Base-by-base conservation (phyloP, 1,140 invertebrate genomes). In the Drosophila equinoxialis region DNA sequence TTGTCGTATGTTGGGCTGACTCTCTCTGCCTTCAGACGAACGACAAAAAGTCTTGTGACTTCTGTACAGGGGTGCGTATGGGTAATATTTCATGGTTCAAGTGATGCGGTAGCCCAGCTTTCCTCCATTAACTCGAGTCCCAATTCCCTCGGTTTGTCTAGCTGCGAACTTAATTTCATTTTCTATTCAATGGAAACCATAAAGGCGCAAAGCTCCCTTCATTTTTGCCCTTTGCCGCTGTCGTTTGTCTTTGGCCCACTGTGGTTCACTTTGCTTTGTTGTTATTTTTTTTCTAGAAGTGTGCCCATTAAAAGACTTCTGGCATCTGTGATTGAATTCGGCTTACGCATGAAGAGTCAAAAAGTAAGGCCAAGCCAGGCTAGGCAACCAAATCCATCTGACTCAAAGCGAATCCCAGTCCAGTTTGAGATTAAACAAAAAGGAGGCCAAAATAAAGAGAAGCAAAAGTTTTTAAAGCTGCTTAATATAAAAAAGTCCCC, bases 301-400 rank as follows among this genome's bases (percentile, higher is more conserved):
- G 45, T 20, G 62, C 67, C 61, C 68, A 77, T 77, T 77, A 70
- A 65, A 69, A 78, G 73, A 62, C 61, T 13, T 61, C 17, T 23
- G 71, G 72, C 23, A 45, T 73, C 79, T 71, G 45, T 83, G 83
- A 87, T 86, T 86, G 83, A 87, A 87, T 86, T 86, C 77, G 67
- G 76, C 83, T 86, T 86, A 87, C 83, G 83, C 83, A 77, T 65
- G 72, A 87, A 77, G 73, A 77, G 72, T 82, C 80, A 79, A 42
- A 75, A 75, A 82, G 59, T 76, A 68, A 69, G 57, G 30, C 30
- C 35, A 37, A 6, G 3, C 14, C 35, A 45, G 23, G 2, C 23
- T 23, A 23, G 35, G 35, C 37, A 39, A 39, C 62, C 80, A 77
- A 77, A 82, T 79, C 71, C 80, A 83, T 79, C 80, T 69, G 66